These are phyloP conservation scores for Heterohyrax brucei DNA, from an alignment of 2,797 vertebrate genomes.

Conservation along the genomic window DNA sequence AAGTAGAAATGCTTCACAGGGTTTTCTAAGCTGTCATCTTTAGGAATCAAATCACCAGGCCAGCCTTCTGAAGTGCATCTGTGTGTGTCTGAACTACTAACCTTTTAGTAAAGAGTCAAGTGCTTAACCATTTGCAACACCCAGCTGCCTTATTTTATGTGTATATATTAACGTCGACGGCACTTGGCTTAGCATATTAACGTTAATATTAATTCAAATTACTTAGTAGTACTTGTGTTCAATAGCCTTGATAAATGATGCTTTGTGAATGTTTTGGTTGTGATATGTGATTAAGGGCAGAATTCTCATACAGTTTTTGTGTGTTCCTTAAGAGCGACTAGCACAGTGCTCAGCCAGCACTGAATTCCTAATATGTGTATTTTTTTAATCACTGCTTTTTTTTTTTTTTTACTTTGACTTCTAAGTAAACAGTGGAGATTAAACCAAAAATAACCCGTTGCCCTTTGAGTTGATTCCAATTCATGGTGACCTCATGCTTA, in stretches of 20 bases:
- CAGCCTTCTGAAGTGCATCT: too few species aligned
- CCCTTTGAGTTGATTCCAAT: too few species aligned
- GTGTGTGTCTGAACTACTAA: too few species aligned
- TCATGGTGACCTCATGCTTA: too few species aligned
- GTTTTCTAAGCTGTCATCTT: too few species aligned
- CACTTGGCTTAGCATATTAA: too few species aligned
- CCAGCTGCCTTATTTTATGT: not conserved
- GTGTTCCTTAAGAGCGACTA: not conserved
- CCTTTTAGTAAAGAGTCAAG: too few species aligned
- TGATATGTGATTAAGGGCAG: not conserved
- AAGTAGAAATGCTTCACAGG: too few species aligned
- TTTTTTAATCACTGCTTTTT: not conserved
- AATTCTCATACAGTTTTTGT: not conserved
- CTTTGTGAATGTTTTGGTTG: not conserved
- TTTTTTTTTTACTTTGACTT: constrained; percentile 2
- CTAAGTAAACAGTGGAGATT: too few species aligned
- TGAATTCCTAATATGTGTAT: not conserved
- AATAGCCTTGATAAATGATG: not conserved
- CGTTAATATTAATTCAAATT: not conserved
- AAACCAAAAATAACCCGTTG: too few species aligned
- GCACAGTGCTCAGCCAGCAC: not conserved
- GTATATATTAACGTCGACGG: not conserved
- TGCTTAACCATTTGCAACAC: too few species aligned
- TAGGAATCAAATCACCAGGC: too few species aligned
- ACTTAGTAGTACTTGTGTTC: not conserved